Evolutionary conservation across 2,113 vertebrate species (phyloP), one percentile per base, ranked within the genome.

Genomic region (Crocuta crocuta): DNA sequence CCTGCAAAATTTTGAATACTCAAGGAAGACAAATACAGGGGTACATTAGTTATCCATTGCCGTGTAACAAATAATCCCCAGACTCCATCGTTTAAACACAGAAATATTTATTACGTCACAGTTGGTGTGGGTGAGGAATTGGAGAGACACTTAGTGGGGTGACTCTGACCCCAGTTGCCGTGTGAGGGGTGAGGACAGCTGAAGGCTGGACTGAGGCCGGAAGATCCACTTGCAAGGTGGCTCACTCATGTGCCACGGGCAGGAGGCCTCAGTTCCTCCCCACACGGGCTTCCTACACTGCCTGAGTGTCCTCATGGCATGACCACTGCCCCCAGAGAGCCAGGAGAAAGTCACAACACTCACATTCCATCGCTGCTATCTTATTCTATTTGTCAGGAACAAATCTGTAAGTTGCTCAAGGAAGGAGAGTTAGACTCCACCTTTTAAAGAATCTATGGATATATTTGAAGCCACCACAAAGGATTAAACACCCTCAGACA

Each of bases 401-500:
- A 8, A 73, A 43, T 53, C 45, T 80, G 73, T 24, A 85, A 78
- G 31, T 76, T 33, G 76, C 17, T 76, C 43, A 65, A 74, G 55
- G 33, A 13, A 65, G 17, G 35, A 78, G 16, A 80, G 65, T 39
- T 35, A 31, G n/a, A 17, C 11, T 63, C 48, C 21, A 26, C 28
- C 35, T 21, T 94, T 91, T 84, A 65, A 53, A 96, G 21, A 82
- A 66, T 65, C 2, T n/a, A 17, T 12, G 15, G n/a, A 79, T 63
- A 50, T n/a, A 63, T 76, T 48, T 91, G 63, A 88, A 95, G 74
- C 90, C 74, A 91, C 43, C n/a, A 45, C 24, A n/a, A 88, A 79
- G 55, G 48, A 81, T 66, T 79, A 74, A 61, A 33, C 33, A 66
- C 13, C 2, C 5, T 55, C 10, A 35, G 35, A 23, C 13, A 66